Evolutionary conservation across 53 echinoderm and acorn worm species (phyloP), one percentile per base, ranked within the genome.

Genomic region (Holothuria scabra): DNA sequence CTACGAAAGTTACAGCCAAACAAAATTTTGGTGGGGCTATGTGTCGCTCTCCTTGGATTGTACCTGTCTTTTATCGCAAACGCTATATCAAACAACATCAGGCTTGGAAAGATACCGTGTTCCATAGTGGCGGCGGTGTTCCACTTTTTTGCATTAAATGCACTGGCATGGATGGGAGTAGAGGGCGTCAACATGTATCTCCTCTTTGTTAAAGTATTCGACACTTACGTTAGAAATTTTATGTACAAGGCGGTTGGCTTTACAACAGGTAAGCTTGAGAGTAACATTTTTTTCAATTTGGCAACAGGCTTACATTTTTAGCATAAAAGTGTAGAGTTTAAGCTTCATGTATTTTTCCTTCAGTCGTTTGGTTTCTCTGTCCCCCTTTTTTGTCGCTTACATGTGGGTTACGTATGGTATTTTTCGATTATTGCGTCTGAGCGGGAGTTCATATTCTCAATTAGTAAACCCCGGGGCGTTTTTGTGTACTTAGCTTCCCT

Each of bases 161-260:
- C 96, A 8, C 84, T 96, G 13, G 88, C 84, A 6, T 96, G 96
- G 96, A 96, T 96, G 96, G 86, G 85, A 13, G 93, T 96, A 44
- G 93, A 96, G 60, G 93, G 91, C 0, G 85, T 84, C 87, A 96
- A 96, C 66, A 90, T 96, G 93, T 96, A 96, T 44, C 90, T 90
- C 16, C 76, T 89, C 74, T 93, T 96, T 58, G 88, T 96, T 22
- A 83, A 80, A 82, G 91, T 95, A 34, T 81, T 95, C 55, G 85
- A 95, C 85, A 93, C 86, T 21, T 88, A 95, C 87, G 70, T 95
- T 1, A 72, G 86, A 0, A 75, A 85, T 22, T 91, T 93, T 30
- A 79, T 95, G 49, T 26, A 88, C 55, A 95, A 93, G 61, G 88
- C 91, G 1, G 81, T 86, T 41, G 41, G 41, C 41, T 41, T 41